Base-by-base conservation (phyloP, 1,140 invertebrate genomes). In the Drosophila serrata region DNA sequence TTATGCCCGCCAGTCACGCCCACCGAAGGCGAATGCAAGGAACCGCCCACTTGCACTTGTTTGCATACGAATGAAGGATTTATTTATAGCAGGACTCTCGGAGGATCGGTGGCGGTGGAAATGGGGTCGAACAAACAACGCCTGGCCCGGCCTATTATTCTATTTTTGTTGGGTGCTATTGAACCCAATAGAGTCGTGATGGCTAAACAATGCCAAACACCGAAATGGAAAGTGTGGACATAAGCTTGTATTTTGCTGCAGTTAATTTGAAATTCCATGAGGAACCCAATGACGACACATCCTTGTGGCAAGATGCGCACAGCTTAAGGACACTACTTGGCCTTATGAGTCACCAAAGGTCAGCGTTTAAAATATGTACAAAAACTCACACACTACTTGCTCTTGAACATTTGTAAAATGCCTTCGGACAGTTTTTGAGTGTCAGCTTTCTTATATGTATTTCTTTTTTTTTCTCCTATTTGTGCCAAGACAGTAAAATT, bases 131-230 rank as follows among this genome's bases (percentile, higher is more conserved):
- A 56, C 57, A 60, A 75, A 63, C 51, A 72, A 61, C 43, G 67
- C 51, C 70, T 81, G 70, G 57, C 22, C 46, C 63, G 73, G 70
- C 68, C 79, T 82, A 82, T 77, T 82, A 74, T 78, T 87, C 84
- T 87, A 87, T 87, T 87, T 87, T 53, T 70, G 79, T 74, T 63
- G 58, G 76, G 84, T 87, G 84, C 84, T 87, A 87, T 87, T 87
- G 84, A 87, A 87, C 84, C 76, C 84, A 77, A 82, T 82, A 82
- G 80, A 45, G 62, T 65, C 51, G 58, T 63, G 42, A 60, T 40
- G 57, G 33, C 58, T 43, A 59, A 58, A 75, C 53, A 43, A 40
- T 19, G 61, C 42, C 53, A 65, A 75, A 75, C 65, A 70, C 22
- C 17, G 74, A 81, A 76, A 76, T 61, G 58, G 81, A 85, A 81